Evolutionary conservation across 2,113 vertebrate genomes (phyloP).

Genomic region (Burhinus bistriatus): DNA sequence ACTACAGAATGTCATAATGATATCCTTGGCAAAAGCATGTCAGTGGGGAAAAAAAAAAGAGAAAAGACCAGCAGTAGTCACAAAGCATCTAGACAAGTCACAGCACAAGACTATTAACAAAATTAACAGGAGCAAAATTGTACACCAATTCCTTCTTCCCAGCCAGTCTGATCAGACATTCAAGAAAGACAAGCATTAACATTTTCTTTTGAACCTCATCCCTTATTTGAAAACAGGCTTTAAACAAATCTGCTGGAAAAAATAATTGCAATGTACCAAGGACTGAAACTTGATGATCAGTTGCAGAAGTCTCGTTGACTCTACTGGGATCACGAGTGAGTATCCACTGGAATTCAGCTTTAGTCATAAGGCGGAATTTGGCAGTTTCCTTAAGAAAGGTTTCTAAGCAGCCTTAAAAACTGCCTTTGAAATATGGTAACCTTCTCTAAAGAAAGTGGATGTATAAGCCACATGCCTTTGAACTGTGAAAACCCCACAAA

Average conservation of each 20-base stretch:
- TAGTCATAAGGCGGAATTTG: neutral
- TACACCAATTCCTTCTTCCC: neutral
- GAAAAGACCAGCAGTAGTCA: slow-evolving; percentile 60
- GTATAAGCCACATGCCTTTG: neutral
- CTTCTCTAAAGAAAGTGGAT: neutral
- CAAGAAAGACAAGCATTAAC: neutral
- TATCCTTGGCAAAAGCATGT: slow-evolving; percentile 81
- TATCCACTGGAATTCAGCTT: neutral
- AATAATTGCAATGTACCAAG: neutral
- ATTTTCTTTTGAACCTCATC: neutral
- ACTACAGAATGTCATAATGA: slow-evolving; percentile 87
- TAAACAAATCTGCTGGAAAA: neutral
- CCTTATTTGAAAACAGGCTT: neutral
- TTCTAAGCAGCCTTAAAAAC: neutral
- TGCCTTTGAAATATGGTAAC: neutral
- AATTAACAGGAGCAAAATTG: slow-evolving; percentile 13
- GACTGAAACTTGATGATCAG: neutral
- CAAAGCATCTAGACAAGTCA: slow-evolving; percentile 27
- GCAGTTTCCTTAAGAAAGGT: neutral
- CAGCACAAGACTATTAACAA: slow-evolving; percentile 25
- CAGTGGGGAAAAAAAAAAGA: slow-evolving; percentile 50
- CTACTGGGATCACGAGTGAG: neutral
- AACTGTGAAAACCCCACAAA: neutral
- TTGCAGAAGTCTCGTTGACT: neutral
- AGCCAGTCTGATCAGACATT: neutral